Evolutionary conservation across 2,888 invertebrate species (phyloP), one percentile per base, ranked within the genome.

Genomic region (Epinotia bilunana): DNA sequence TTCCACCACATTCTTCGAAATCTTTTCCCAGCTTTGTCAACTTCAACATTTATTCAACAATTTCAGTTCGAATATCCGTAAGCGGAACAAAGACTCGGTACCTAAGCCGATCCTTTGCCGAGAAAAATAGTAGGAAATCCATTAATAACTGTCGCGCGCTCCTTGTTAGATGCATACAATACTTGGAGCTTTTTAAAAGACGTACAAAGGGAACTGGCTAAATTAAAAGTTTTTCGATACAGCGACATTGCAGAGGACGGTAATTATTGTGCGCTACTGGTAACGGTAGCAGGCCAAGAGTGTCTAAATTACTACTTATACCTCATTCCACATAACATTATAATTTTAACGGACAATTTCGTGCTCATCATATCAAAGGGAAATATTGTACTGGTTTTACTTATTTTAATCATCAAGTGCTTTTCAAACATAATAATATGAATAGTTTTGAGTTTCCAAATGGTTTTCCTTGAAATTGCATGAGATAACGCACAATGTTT

Each of bases 161-260:
- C 91, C 93, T 94, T 93, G 93, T 93, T 94, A 93, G 92, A 93
- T 92, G 93, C 93, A 94, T 93, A 93, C 93, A 94, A 94, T 94
- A 93, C 93, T 92, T 89, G 92, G 88, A 90, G 91, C 91, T 92
- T 93, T 94, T 92, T 92, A 93, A 90, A 93, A 92, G 91, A 90
- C 91, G 89, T 88, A 93, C 93, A 93, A 93, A 89, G 86, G 91
- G 86, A 87, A 90, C 92, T 93, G 92, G 94, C 94, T 93, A 94
- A 94, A 93, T 93, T 94, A 94, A 94, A 94, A 94, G 89, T 94
- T 94, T 93, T 94, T 93, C 93, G 92, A 93, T 92, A 92, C 88
- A 86, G 87, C 84, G 91, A 93, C 93, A 92, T 91, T 91, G 92
- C 91, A 90, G 83, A 49, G 39, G 89, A 89, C 89, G 87, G 90